These are phyloP conservation scores for Metaphire vulgaris DNA, from an alignment of 1,140 invertebrate species.

Conservation along the genomic window DNA sequence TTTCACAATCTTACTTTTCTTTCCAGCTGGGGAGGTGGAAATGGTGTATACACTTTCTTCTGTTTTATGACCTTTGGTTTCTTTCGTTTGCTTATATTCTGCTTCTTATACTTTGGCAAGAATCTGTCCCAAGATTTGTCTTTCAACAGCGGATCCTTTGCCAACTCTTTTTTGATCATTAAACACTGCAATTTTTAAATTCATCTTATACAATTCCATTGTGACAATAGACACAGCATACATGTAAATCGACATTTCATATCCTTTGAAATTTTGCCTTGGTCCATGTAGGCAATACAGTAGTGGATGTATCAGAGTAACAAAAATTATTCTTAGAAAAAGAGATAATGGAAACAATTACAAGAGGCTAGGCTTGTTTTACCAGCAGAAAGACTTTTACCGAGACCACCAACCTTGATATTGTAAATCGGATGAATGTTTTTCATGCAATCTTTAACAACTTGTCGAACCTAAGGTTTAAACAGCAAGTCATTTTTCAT, in stretches of 20 bases:
- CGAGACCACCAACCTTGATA: conserved; percentile 77
- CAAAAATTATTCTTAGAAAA: no score
- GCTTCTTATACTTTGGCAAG: conserved; percentile 88
- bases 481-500: no score
- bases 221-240: no score
- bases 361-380: no score
- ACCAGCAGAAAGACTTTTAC: no score
- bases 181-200: conserved; percentile 63
- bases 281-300: neutral
- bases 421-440: conserved; percentile 99
- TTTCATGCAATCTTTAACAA: conserved; percentile 96
- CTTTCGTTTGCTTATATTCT: conserved; percentile 78
- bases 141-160: conserved; percentile 78
- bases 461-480: conserved; percentile 72
- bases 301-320: no score
- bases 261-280: conserved; percentile 6
- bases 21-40: conserved; percentile 86
- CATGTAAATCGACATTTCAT: no score
- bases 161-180: conserved; percentile 94
- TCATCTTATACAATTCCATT: no score
- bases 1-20: conserved; percentile 72
- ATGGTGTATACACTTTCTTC: conserved; percentile 81
- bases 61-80: conserved; percentile 59
- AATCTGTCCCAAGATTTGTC: conserved; percentile 97
- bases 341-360: no score